A percentile compares a stretch with the other conserved stretches of the same genome.
Evolutionary conservation across 1,140 invertebrate species (phyloP).

Genomic region (Zaprionus inermis): DNA sequence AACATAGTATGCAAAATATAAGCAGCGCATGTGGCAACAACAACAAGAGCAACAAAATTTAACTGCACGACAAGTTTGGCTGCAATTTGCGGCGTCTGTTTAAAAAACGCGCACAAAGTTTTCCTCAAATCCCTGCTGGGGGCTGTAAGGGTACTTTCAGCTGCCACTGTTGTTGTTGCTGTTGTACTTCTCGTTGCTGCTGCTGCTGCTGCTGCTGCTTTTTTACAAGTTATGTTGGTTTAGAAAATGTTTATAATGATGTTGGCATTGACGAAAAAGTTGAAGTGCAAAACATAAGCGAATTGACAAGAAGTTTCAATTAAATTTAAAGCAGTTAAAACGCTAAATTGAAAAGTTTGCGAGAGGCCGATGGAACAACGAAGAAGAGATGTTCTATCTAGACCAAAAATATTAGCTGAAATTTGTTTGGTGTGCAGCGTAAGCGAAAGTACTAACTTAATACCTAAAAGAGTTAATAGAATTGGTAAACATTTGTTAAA

Average conservation of each 20-base stretch:
- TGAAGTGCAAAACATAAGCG: slow-evolving; percentile 19
- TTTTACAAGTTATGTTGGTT: slow-evolving; percentile 47
- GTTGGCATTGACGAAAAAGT: slow-evolving; percentile 24
- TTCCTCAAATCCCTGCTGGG: slow-evolving; percentile 26
- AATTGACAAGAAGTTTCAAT: slow-evolving; percentile 10
- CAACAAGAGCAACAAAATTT: slow-evolving; percentile 39
- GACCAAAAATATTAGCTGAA: not conserved
- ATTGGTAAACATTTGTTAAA: too few relatives aligned
- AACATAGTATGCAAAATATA: slow-evolving; percentile 33
- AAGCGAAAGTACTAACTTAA: too few relatives aligned
- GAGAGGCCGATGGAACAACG: not conserved
- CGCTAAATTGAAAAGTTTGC: slow-evolving; percentile 5
- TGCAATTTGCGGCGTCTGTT: slow-evolving; percentile 54
- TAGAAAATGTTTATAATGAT: slow-evolving; percentile 43
- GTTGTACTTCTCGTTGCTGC: not conserved
- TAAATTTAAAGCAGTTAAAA: slow-evolving; percentile 17
- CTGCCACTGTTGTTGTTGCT: slow-evolving; percentile 1
- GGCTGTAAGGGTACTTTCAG: slow-evolving; percentile 22
- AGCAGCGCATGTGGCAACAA: slow-evolving; percentile 29
- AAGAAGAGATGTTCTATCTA: not conserved
- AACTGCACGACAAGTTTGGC: slow-evolving; percentile 52
- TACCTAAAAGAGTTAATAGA: too few relatives aligned
- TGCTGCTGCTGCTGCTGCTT: slow-evolving; percentile 4
- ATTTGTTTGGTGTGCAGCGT: too few relatives aligned
- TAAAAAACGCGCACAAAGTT: slow-evolving; percentile 47